phyloP scores from a whole-genome alignment of 2,797 vertebrate species.

The Lagothrix lagotricha region DNA sequence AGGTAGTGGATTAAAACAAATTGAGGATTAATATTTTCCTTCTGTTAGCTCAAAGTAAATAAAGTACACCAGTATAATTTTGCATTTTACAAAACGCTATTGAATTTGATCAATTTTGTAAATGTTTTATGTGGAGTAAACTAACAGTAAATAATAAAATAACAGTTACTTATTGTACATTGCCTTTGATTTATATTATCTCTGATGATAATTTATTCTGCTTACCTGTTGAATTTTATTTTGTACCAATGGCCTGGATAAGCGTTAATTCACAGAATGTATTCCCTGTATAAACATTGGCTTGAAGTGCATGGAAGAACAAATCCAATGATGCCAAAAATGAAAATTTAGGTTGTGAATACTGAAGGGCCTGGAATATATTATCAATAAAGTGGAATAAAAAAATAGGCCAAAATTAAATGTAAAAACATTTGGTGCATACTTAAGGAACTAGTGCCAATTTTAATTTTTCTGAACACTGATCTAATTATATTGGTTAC shows the following conservation, averaged over 20 bases:
- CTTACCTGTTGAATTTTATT: constrained; percentile 23
- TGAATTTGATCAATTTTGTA: neutral
- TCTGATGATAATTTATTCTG: neutral
- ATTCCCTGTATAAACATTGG: neutral
- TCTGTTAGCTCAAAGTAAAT: neutral
- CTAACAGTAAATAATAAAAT: neutral
- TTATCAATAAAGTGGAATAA: neutral
- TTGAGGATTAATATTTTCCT: neutral
- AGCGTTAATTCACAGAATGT: neutral
- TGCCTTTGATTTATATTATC: neutral
- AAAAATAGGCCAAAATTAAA: neutral
- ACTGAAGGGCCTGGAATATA: neutral
- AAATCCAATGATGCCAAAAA: neutral
- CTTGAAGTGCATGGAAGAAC: neutral
- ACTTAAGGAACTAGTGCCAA: neutral
- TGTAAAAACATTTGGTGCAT: constrained; percentile 16
- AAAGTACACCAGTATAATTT: neutral
- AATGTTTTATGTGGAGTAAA: neutral
- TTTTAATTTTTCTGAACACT: neutral
- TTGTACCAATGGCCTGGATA: neutral
- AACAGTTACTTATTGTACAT: neutral
- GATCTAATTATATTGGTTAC: neutral
- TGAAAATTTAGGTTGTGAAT: neutral
- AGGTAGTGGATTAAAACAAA: neutral
- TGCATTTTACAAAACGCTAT: constrained; percentile 34